These are phyloP conservation scores for Daboia siamensis DNA, from an alignment of 2,113 vertebrate species.

Conservation along the genomic window DNA sequence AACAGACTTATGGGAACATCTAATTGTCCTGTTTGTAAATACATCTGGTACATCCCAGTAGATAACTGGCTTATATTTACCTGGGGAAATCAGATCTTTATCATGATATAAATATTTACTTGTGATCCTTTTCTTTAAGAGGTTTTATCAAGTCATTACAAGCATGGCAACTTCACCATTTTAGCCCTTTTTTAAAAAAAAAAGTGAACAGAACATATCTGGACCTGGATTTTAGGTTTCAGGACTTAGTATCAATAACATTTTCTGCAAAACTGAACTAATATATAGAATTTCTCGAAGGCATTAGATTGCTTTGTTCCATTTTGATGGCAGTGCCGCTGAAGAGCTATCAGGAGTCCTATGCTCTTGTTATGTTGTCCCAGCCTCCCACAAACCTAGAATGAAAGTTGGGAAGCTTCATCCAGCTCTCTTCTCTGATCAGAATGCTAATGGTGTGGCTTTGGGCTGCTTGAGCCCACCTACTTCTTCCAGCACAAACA, in stretches of 20 bases:
- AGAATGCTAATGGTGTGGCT: not conserved
- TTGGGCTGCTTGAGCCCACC: not conserved
- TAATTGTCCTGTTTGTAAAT: not conserved
- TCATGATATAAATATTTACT: conserved; percentile 10
- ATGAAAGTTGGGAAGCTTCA: not conserved
- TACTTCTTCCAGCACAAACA: not conserved
- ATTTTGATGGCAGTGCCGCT: not conserved
- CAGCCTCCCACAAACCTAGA: not conserved
- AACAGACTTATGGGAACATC: not conserved
- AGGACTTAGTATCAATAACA: not conserved
- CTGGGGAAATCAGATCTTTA: conserved; percentile 13
- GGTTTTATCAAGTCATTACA: not conserved
- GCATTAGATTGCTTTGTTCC: not conserved
- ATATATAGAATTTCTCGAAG: not conserved
- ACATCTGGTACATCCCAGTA: conserved; percentile 5
- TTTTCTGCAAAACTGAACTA: not conserved
- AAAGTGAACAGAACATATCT: not conserved
- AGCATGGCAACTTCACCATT: not conserved
- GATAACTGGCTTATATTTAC: not conserved
- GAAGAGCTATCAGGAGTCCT: not conserved
- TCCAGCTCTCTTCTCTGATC: not conserved
- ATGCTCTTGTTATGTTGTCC: not conserved
- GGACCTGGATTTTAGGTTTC: not conserved
- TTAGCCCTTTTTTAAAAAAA: not conserved
- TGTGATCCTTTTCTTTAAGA: not conserved